A percentile compares a stretch with the other conserved stretches of the same genome.
Evolutionary conservation across 2,888 invertebrate genomes (phyloP).

Genomic region (Cancer borealis): DNA sequence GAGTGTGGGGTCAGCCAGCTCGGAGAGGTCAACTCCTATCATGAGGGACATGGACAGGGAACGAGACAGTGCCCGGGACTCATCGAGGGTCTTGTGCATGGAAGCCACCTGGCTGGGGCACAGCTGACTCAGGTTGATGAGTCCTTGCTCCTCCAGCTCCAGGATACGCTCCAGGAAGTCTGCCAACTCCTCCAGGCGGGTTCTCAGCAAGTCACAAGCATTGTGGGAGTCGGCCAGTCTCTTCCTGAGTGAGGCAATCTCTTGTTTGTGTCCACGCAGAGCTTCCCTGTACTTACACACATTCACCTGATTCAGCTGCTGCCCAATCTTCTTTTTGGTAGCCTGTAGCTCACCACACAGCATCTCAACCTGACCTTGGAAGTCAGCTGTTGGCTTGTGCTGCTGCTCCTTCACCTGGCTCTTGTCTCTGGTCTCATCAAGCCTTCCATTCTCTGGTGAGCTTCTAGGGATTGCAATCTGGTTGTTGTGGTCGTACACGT

Average conservation of each 20-base stretch:
- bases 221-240: constrained; percentile 78
- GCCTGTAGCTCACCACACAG: constrained; percentile 78
- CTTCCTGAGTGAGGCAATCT: constrained; percentile 77
- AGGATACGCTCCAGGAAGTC: constrained; percentile 85
- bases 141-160: constrained; percentile 80
- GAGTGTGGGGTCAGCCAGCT: constrained; percentile 58
- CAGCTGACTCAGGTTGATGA: constrained; percentile 77
- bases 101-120: constrained; percentile 77
- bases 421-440: constrained; percentile 64
- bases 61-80: constrained; percentile 78
- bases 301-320: constrained; percentile 60
- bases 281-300: constrained; percentile 66
- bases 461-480: neutral
- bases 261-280: constrained; percentile 77
- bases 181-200: constrained; percentile 85
- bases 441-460: constrained; percentile 39
- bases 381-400: constrained; percentile 52
- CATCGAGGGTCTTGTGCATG: constrained; percentile 77
- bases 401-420: constrained; percentile 54
- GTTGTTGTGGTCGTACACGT: neutral
- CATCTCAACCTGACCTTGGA: constrained; percentile 78
- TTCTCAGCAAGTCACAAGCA: constrained; percentile 82
- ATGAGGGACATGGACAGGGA: constrained; percentile 78
- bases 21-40: constrained; percentile 73
- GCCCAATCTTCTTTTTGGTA: constrained; percentile 79